Evolutionary conservation across 2,797 vertebrate species (phyloP).

Genomic region (Adrianichthys oophorus): DNA sequence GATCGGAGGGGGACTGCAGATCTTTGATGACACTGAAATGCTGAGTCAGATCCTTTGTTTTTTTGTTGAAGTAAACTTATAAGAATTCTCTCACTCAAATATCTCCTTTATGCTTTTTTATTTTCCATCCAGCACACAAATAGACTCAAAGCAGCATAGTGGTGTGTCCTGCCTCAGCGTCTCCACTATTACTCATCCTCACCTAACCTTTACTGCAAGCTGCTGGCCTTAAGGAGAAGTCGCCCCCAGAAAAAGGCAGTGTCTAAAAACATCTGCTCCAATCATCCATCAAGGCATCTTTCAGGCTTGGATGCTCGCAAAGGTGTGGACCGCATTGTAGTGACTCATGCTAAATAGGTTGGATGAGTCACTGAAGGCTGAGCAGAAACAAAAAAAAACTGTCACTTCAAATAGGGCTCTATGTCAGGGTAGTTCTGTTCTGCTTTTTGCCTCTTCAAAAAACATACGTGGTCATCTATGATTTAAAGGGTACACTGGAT

Average conservation of each 20-base stretch:
- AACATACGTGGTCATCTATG: constrained; percentile 28
- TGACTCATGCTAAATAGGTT: constrained; percentile 44
- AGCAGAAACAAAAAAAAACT: constrained; percentile 1
- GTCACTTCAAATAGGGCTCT: constrained; percentile 5
- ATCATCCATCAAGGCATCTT: constrained; percentile 38
- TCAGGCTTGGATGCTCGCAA: constrained; percentile 32
- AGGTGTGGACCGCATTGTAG: constrained; percentile 33
- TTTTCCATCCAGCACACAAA: constrained; percentile 16
- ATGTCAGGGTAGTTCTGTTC: constrained; percentile 16
- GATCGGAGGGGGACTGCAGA: background rate
- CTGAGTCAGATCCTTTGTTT: background rate
- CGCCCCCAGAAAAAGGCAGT: constrained; percentile 16
- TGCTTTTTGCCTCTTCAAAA: constrained; percentile 16
- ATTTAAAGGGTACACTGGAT: constrained; percentile 10
- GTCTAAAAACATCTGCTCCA: constrained; percentile 42
- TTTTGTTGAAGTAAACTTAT: constrained; percentile 29
- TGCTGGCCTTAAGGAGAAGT: constrained; percentile 12
- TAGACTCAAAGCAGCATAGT: constrained; percentile 11
- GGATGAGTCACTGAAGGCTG: constrained; percentile 52
- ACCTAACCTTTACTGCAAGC: constrained; percentile 27
- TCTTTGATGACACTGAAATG: background rate
- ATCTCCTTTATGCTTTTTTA: constrained; percentile 4
- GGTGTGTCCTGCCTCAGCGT: constrained; percentile 6
- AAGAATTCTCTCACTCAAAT: constrained; percentile 24
- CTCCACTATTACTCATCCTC: constrained; percentile 23